Base-by-base conservation (phyloP, 2,888 invertebrate species). In the Empis stercorea region DNA sequence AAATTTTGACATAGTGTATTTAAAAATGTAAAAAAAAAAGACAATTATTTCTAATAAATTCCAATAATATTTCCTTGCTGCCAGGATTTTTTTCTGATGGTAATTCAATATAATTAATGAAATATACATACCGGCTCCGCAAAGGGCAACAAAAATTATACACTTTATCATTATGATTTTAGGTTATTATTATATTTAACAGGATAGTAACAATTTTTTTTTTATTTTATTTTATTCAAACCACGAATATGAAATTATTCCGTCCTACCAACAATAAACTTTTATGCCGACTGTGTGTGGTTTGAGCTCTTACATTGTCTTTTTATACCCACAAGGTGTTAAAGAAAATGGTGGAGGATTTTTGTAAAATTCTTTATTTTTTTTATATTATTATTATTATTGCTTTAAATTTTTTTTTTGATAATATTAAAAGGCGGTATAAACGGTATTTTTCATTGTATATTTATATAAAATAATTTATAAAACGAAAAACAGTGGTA, bases 61-160 rank as follows among this genome's bases (percentile, higher is more conserved):
- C n/a, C 34, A 34, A 5, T 5, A 34, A n/a, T 34, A n/a, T n/a
- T n/a, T n/a, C n/a, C n/a, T 34, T 34, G 34, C 2, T 34, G n/a
- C 7, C n/a, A 34, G n/a, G 13, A 34, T n/a, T 20, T 20, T 20
- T 20, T 20, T 20, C n/a, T n/a, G n/a, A n/a, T 20, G 20, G 13
- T n/a, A 34, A n/a, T 34, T 34, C 6, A n/a, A 34, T 5, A 34
- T 4, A 34, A n/a, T 34, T 34, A 34, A n/a, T n/a, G 34, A 34
- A 4, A 53, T 57, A 66, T 78, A 78, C 78, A 73, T 78, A 79
- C 78, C 78, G 73, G 78, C 75, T 76, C 78, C 78, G 71, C 71
- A 70, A 54, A 79, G 73, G 73, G 78, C 78, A 70, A 76, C 74
- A 68, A 77, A 76, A 70, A 70, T 57, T 60, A 70, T 55, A 61